These are phyloP conservation scores for Tetranychus piercei DNA, from an alignment of 2,888 invertebrate species.

Conservation along the genomic window DNA sequence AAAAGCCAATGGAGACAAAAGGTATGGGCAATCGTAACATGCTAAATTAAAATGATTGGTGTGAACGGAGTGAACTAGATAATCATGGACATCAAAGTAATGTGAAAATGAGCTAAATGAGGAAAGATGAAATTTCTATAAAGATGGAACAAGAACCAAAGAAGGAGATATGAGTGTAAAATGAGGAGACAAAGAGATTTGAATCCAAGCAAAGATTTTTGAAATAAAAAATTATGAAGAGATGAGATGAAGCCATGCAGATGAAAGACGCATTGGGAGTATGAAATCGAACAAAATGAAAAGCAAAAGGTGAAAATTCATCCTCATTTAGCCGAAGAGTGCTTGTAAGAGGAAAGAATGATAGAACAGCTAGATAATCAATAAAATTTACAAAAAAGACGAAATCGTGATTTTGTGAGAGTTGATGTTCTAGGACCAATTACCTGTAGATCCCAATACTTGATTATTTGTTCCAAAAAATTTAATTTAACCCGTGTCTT, in stretches of 20 bases:
- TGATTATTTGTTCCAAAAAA: slow-evolving; percentile 88
- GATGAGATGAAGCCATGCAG: no score
- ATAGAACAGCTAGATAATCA: neutral
- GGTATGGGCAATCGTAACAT: neutral
- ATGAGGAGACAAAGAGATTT: neutral
- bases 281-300: neutral
- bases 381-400: neutral
- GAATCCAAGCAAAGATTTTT: no score
- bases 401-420: neutral
- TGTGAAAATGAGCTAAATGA: neutral
- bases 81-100: neutral
- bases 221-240: no score
- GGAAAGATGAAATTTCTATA: neutral
- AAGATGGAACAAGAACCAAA: neutral
- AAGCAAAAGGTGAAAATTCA: neutral
- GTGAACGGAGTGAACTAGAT: neutral
- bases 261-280: no score
- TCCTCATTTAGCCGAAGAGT: neutral
- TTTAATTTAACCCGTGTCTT: slow-evolving; percentile 87
- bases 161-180: neutral
- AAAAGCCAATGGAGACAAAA: neutral
- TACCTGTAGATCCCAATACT: slow-evolving; percentile 87
- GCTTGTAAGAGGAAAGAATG: no score
- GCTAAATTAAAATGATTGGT: neutral
- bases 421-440: slow-evolving; percentile 4